Evolutionary conservation across 2,113 vertebrate species (phyloP).

Genomic region (Chlamydotis undulata): DNA sequence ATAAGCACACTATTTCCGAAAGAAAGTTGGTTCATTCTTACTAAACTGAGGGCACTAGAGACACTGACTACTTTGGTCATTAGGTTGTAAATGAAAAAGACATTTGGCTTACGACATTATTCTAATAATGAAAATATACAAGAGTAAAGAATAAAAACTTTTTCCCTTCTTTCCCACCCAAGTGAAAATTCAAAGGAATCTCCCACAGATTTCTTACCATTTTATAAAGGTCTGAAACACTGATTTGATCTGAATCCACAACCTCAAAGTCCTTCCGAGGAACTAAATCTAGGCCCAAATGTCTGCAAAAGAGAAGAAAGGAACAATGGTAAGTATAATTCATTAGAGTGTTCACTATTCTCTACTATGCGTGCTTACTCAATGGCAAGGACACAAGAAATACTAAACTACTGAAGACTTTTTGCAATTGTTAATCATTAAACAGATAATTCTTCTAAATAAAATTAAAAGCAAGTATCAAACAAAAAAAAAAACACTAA

Average conservation of each 20-base stretch:
- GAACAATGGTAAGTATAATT: background rate
- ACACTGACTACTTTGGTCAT: background rate
- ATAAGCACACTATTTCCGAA: background rate
- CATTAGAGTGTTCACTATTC: background rate
- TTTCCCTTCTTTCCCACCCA: background rate
- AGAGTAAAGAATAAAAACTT: background rate
- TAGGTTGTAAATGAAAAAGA: background rate
- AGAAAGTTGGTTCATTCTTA: background rate
- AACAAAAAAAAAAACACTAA: background rate
- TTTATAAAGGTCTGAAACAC: constrained; percentile 96
- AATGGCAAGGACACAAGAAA: background rate
- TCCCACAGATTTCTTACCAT: constrained; percentile 83
- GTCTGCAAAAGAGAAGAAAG: constrained; percentile 77
- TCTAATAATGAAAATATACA: background rate
- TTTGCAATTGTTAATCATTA: background rate
- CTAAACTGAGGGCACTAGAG: background rate
- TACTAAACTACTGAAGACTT: background rate
- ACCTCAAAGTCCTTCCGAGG: constrained; percentile 98
- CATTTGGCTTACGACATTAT: background rate
- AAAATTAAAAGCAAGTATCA: background rate
- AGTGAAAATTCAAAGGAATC: background rate
- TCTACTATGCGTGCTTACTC: background rate
- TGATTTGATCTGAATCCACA: constrained; percentile 97
- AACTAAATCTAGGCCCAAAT: constrained; percentile 94
- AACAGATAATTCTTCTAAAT: background rate